phyloP scores from a whole-genome alignment of 2,113 vertebrate species.

The Corydoras maculifer region DNA sequence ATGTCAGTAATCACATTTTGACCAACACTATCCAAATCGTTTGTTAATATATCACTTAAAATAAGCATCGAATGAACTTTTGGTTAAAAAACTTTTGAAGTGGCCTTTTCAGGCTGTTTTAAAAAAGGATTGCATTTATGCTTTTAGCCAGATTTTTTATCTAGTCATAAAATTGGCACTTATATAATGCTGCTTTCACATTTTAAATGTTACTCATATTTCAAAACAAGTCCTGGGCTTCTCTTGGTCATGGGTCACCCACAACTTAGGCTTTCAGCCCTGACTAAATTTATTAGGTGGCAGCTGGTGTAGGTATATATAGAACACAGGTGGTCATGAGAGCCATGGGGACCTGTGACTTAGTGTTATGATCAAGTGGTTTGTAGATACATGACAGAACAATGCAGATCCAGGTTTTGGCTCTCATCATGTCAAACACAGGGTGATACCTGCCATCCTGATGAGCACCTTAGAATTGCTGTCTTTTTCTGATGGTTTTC shows the following conservation, averaged over 20 bases:
- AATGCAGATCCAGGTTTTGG: constrained; percentile 13
- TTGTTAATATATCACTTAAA: too few species aligned
- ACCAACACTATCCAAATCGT: too few species aligned
- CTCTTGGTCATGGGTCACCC: constrained; percentile 24
- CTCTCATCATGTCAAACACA: constrained; percentile 24
- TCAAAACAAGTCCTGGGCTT: constrained; percentile 36
- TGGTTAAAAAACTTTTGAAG: too few species aligned
- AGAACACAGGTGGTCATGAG: constrained; percentile 49
- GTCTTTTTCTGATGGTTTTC: background rate
- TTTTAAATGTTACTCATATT: constrained; percentile 30
- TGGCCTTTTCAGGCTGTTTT: too few species aligned
- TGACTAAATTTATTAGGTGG: constrained; percentile 45
- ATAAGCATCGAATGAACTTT: too few species aligned
- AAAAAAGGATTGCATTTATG: too few species aligned
- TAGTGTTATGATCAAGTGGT: constrained; percentile 35
- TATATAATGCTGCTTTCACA: constrained; percentile 8
- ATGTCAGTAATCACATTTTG: too few species aligned
- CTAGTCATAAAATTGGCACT: constrained; percentile 14
- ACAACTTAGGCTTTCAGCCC: constrained; percentile 28
- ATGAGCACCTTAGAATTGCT: background rate
- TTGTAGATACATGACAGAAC: constrained; percentile 30
- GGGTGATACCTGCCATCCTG: constrained; percentile 20
- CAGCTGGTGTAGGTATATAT: constrained; percentile 49
- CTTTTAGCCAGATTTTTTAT: constrained; percentile 13
- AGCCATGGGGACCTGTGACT: constrained; percentile 27